phyloP scores from a whole-genome alignment of 2,888 invertebrate species.

The Anthophora plumipes region DNA sequence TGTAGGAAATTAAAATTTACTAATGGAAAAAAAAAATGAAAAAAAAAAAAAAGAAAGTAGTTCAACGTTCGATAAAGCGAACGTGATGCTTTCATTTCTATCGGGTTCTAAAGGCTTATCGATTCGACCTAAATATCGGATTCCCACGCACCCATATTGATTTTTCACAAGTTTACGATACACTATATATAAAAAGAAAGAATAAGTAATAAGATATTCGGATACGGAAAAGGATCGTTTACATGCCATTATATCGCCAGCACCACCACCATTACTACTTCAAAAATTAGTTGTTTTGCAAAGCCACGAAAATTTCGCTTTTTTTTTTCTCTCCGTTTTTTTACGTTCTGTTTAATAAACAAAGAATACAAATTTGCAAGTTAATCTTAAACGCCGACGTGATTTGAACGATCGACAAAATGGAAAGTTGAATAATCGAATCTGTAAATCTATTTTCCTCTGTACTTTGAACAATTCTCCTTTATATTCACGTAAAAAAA shows the following conservation, averaged over 20 bases:
- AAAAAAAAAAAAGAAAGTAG: neutral
- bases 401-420: neutral
- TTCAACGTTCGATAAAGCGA: conserved; percentile 8
- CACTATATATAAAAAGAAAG: conserved; percentile 49
- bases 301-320: conserved; percentile 43
- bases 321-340: neutral
- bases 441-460: too few species aligned
- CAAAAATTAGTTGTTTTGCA: conserved; percentile 64
- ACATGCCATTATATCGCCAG: conserved; percentile 81
- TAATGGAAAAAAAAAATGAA: too few species aligned
- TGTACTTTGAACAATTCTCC: neutral
- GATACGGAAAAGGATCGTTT: conserved; percentile 65
- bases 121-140: conserved; percentile 56
- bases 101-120: conserved; percentile 47
- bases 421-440: neutral
- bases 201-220: conserved; percentile 63
- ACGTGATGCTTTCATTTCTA: conserved; percentile 10
- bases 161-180: conserved; percentile 24
- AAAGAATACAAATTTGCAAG: conserved; percentile 43
- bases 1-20: neutral
- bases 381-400: conserved; percentile 49
- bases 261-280: conserved; percentile 77
- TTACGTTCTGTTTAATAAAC: neutral
- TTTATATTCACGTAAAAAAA: neutral
- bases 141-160: conserved; percentile 58